phyloP scores from a whole-genome alignment of 2,113 vertebrate genomes.

The Orthochromis malagaraziensis region DNA sequence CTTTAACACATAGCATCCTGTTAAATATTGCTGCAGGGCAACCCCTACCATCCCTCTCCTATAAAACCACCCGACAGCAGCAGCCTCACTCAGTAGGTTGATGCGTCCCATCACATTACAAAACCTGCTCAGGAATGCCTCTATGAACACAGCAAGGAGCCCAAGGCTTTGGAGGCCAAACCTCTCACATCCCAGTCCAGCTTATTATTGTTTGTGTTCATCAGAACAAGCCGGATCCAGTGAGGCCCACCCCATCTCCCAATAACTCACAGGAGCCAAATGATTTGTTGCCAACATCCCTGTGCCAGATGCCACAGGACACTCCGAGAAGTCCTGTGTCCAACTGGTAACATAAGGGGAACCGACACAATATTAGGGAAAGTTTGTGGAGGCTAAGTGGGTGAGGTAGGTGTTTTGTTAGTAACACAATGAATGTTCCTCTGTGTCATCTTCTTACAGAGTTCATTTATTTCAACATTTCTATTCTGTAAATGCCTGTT shows the following conservation, averaged over 20 bases:
- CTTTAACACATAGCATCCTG: neutral
- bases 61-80: neutral
- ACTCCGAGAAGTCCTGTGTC: neutral
- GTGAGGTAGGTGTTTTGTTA: neutral
- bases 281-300: neutral
- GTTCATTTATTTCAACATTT: conserved; percentile 21
- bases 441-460: neutral
- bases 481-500: conserved; percentile 24
- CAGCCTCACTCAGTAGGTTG: neutral
- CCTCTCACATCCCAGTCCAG: neutral
- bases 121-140: neutral
- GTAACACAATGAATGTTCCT: conserved; percentile 3
- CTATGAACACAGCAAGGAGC: neutral
- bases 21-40: neutral
- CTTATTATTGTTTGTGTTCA: neutral
- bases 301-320: neutral
- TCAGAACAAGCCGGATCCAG: neutral
- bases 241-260: neutral
- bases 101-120: neutral
- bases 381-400: neutral
- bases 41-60: neutral
- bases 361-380: neutral
- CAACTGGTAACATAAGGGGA: neutral
- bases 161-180: neutral
- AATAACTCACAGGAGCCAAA: neutral